Base-by-base conservation (phyloP, 2,888 invertebrate genomes). In the Leptothorax acervorum region DNA sequence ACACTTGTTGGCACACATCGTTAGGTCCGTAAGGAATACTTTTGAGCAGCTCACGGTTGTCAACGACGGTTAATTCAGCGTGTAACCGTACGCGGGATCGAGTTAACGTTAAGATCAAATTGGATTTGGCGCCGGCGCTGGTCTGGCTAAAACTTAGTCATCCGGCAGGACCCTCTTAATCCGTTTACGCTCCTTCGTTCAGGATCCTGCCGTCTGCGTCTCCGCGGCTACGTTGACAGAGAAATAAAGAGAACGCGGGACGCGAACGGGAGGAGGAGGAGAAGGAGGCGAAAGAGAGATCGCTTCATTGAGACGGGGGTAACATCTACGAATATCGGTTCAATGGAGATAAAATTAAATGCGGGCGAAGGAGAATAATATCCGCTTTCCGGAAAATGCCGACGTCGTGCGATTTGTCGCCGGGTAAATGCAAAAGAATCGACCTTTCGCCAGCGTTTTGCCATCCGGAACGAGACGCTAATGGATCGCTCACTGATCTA, bases 91-190 rank as follows among this genome's bases (percentile, higher is more conserved):
- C 91, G 92, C 92, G 91, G 88, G 92, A 93, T 94, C 93, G 92
- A 93, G 92, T 93, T 94, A 93, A 93, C 91, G 91, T 93, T 94
- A 94, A 93, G 93, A 94, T 93, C 90, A 93, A 94, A 94, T 94
- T 94, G 93, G 92, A 93, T 94, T 93, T 92, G 85, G 91, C 87
- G 90, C 87, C 88, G 86, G 90, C 87, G 91, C 92, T 92, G 93
- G 92, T 91, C 92, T 88, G 91, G 88, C 92, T 89, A 90, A 93
- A 93, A 94, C 91, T 93, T 92, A 93, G 92, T 93, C 93, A 94
- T 94, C 93, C 93, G 93, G 90, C 91, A 92, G 91, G 92, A 93
- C 93, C 93, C 93, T 91, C 88, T 92, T 94, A 93, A 94, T 94
- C 93, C 93, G 86, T 91, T 94, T 94, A 94, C 76, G 88, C 78